Evolutionary conservation across 1,140 invertebrate genomes (phyloP), one percentile per base, ranked within the genome.

Genomic region (Camponotus pennsylvanicus): DNA sequence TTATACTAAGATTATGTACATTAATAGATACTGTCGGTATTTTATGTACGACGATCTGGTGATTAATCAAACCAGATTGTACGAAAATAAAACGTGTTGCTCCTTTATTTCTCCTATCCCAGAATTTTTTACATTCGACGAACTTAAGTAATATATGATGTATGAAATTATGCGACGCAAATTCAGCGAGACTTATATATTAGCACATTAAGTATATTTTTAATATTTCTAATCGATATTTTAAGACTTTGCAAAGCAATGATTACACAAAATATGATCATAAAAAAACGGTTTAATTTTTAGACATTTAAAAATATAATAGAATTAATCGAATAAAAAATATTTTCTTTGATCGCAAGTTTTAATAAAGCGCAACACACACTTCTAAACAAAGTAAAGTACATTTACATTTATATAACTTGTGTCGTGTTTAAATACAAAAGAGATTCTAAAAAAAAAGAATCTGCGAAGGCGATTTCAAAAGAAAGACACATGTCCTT

Each of bases 61-160:
- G 76, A 88, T 89, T 85, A 88, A 88, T 82, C 63, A 86, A 75
- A 86, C 40, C 40, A 45, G 71, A 78, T 77, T 87, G 49, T 57
- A 42, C n/a, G 70, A 76, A 75, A 75, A 21, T 1, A 42, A 42
- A 42, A 42, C 55, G 70, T 52, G 64, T 57, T 42, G 21, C 73
- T 61, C n/a, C 27, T 32, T 69, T 15, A 21, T 21, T 34, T 34
- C 7, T n/a, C 6, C 21, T 6, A 15, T 42, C 40, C 7, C 9
- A 2, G 9, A 18, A 40, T 11, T 63, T 76, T 71, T 45, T 63
- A 67, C 9, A 34, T 45, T 52, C 32, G 18, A 3, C 8, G 27
- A 64, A 34, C 27, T 55, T 34, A 32, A 79, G 2, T 79, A 66
- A 37, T 78, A 37, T 37, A 45, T 37, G 5, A 6, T 18, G 37